Percentiles rank a stretch among this genome's conserved stretches.
Conservation (phyloP, 1,140 invertebrate genomes). For the Caerostris darwini region DNA sequence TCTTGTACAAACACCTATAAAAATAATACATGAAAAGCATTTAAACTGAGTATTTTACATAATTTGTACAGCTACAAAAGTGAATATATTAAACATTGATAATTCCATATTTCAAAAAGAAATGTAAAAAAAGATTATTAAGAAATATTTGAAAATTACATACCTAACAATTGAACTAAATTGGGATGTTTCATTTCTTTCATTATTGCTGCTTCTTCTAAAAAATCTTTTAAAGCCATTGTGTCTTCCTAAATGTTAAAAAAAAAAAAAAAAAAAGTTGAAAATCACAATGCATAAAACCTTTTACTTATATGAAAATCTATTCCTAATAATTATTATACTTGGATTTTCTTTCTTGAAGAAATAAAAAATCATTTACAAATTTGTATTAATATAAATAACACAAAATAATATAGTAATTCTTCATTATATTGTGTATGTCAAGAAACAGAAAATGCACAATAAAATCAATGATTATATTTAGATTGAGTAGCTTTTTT, state of each 20-base stretch:
- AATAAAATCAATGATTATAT: too few species aligned
- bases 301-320: too few species aligned
- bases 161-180: conserved; percentile 90
- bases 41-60: not conserved
- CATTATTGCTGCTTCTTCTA: conserved; percentile 99
- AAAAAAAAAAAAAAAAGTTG: not conserved
- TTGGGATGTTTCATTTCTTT: conserved; percentile 99
- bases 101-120: not conserved
- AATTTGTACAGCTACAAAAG: not conserved
- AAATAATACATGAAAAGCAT: not conserved
- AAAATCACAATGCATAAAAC: not conserved
- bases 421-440: too few species aligned
- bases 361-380: too few species aligned
- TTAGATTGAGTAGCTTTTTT: too few species aligned
- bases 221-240: conserved; percentile 99
- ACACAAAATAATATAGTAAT: too few species aligned
- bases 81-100: not conserved
- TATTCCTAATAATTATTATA: too few species aligned
- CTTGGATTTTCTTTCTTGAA: too few species aligned
- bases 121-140: not conserved
- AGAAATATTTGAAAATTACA: conserved; percentile 12
- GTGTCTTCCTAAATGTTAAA: conserved; percentile 89
- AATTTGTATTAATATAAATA: too few species aligned
- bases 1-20: conserved; percentile 93
- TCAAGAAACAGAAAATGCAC: too few species aligned